phyloP scores from a whole-genome alignment of 1,140 invertebrate genomes.

The Antheraea pernyi region DNA sequence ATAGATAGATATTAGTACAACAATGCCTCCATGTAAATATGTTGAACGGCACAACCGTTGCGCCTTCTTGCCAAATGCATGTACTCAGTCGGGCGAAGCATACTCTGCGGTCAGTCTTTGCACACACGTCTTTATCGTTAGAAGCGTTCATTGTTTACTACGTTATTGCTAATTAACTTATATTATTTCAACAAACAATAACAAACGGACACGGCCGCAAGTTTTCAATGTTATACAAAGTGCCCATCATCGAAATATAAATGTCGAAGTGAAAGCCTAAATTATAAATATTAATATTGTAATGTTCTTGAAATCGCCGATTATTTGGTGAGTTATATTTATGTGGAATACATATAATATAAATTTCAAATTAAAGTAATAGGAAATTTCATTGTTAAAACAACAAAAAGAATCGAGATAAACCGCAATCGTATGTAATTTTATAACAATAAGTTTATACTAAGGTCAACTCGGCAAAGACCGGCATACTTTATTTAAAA shows the following conservation, averaged over 20 bases:
- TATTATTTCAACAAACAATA: not conserved
- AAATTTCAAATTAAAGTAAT: too few species aligned
- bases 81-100: constrained; percentile 53
- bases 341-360: not conserved
- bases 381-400: too few species aligned
- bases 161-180: not conserved
- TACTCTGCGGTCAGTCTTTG: constrained; percentile 45
- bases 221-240: not conserved
- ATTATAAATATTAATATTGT: not conserved
- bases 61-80: constrained; percentile 45
- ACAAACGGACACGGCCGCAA: not conserved
- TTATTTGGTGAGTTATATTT: not conserved
- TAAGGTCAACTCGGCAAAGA: too few species aligned
- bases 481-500: too few species aligned
- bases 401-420: too few species aligned
- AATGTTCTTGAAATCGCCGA: not conserved
- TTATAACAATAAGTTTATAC: too few species aligned
- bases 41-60: constrained; percentile 35
- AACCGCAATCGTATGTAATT: too few species aligned
- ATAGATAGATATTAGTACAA: constrained; percentile 54
- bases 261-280: not conserved
- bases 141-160: constrained; percentile 5
- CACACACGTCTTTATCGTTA: constrained; percentile 7
- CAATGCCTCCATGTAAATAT: constrained; percentile 58
- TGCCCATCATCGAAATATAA: not conserved